Base-by-base conservation (phyloP, 2,113 vertebrate species). In the Limanda limanda region DNA sequence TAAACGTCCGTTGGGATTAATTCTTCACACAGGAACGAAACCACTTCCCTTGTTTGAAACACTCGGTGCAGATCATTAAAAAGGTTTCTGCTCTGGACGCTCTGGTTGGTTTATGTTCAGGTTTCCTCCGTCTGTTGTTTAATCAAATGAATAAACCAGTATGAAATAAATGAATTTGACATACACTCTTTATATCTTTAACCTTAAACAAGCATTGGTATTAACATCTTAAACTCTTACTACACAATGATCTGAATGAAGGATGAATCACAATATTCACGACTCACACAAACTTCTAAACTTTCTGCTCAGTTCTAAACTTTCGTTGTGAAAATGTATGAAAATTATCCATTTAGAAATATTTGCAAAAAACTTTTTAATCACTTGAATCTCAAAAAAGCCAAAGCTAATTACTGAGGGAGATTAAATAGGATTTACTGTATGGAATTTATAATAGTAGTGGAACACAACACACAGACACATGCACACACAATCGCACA, bases 391-490 rank as follows among this genome's bases (percentile, higher is more conserved):
- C 56, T 31, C 24, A 31, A 13, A 58, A 27, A 58, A 27, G 21
- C 20, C 17, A 20, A 63, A 68, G 54, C 31, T 78, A 68, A 74
- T 78, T 74, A 81, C 69, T 70, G n/a, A 12, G 27, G 55, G 59
- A 60, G 78, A 56, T 77, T 69, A 57, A 27, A 12, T n/a, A 5
- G 45, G 47, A 56, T 61, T 69, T 69, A 69, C 25, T 40, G 21
- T 11, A 10, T 55, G 57, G 37, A 71, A 31, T 31, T 54, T 11
- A 55, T 21, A 51, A 3, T 18, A 18, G 45, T 18, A 7, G 17
- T 48, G 45, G 45, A 48, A 51, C 70, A 21, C 5, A n/a, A 31
- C 24, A 42, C 14, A n/a, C n/a, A 42, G 18, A 52, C 48, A 52
- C 18, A 52, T 18, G 20, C 48, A 52, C 48, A 52, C 18, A 52